Base-by-base conservation (phyloP, 2,888 invertebrate genomes). In the Eudemis profundana region DNA sequence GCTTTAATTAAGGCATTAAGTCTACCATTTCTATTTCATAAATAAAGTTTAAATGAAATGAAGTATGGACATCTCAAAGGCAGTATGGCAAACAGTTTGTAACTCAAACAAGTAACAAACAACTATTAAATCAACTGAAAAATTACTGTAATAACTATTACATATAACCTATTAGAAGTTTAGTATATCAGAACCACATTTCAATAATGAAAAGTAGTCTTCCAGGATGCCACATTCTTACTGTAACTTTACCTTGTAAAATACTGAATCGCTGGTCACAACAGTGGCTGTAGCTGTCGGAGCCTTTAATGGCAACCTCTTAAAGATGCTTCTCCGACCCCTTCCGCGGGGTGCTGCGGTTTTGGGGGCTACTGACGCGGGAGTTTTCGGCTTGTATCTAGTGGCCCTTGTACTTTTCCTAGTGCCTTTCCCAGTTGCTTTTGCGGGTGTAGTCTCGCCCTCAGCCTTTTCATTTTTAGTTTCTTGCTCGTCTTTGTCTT, bases 251-350 rank as follows among this genome's bases (percentile, higher is more conserved):
- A 95, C 95, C 89, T 96, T 95, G 82, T 95, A 94, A 85, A 96
- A 97, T 19, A 97, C 93, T 75, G 94, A 95, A 66, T 96, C 95
- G 70, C 96, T 96, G 4, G 97, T 96, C 8, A 96, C 95, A 0
- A 96, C 95, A 17, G 97, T 96, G 0, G 97, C 96, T 14, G 96
- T 96, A 8, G 97, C 94, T 0, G 94, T 93, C 0, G 97, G 97
- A 0, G 97, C 96, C 84, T 96, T 97, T 3, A 96, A 93, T 0
- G 97, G 96, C 21, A 94, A 94, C 74, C 96, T 95, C 83, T 97
- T 97, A 77, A 96, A 96, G 64, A 97, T 93, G 59, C 95, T 94
- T 68, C 97, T 90, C 2, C 97, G 93, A 14, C 96, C 96, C 74
- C 96, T 94, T 1, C 96, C 96, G 78, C 96, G 94, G 0, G 94